Evolutionary conservation across 2,797 vertebrate species (phyloP), one percentile per base, ranked within the genome.

Genomic region (Arrhamphus sclerolepis): DNA sequence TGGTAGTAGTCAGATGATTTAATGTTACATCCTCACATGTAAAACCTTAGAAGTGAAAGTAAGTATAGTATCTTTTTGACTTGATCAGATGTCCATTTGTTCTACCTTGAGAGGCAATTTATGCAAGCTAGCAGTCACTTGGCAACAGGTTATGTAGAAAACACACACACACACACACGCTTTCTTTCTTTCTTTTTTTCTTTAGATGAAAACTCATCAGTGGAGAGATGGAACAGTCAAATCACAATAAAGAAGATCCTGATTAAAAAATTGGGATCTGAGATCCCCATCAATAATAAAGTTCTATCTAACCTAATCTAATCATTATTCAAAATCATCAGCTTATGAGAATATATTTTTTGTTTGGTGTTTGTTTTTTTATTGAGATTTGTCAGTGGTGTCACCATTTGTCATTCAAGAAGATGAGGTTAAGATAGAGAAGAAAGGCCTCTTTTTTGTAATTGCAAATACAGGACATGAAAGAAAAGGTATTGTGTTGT

Each of bases 61-160:
- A 1, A 31, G 29, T 31, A 18, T 20, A 18, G 5, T n/a, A 9
- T 9, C 19, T 43, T 43, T 20, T 11, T 43, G 18, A 43, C 66
- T 77, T 75, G 82, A 65, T 67, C 62, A 44, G 78, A 55, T 21
- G 40, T 77, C 72, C n/a, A n/a, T 85, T 86, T 85, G 75, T 87
- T 88, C 69, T 76, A 77, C 54, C 66, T 81, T 82, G 61, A 74
- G 81, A 81, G 70, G 62, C 56, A 72, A 49, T 13, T 73, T 68
- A 80, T 69, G 66, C 73, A 76, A 78, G 72, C 62, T 76, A 68
- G 46, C 78, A 75, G 87, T 88, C 86, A 83, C 88, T 86, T 84
- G 90, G 88, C 87, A 89, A 89, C 89, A 90, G 75, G 84, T 89
- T 83, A 78, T 77, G 72, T 70, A 71, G n/a, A n/a, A n/a, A n/a